These are phyloP conservation scores for Sakesphorus luctuosus DNA, from an alignment of 2,113 vertebrate genomes.

Conservation along the genomic window DNA sequence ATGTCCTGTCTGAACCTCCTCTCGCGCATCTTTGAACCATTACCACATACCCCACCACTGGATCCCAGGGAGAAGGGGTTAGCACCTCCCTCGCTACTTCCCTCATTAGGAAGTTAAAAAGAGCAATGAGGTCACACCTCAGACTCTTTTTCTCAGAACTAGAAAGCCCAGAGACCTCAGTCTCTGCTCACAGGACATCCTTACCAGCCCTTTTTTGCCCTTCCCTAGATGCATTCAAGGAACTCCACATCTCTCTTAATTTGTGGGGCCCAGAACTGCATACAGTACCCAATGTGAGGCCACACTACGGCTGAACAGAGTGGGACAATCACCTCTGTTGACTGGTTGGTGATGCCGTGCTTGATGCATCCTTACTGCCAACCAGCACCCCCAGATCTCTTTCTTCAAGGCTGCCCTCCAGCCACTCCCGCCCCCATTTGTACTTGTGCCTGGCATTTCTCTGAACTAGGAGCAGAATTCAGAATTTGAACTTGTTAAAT, in stretches of 20 bases:
- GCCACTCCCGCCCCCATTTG: background rate
- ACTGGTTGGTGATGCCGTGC: background rate
- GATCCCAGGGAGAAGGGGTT: background rate
- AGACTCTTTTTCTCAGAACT: background rate
- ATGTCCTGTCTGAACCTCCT: background rate
- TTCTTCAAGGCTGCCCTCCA: background rate
- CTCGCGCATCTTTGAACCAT: background rate
- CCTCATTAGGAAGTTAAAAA: background rate
- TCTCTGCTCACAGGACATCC: background rate
- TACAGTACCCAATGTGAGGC: background rate
- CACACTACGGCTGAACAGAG: background rate
- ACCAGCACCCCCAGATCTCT: background rate
- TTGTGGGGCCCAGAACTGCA: background rate
- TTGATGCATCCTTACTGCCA: background rate
- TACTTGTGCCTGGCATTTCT: background rate
- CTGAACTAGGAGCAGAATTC: background rate
- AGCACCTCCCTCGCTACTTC: background rate
- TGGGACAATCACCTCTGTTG: no score
- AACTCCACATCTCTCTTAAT: background rate
- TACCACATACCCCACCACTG: background rate
- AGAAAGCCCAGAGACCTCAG: background rate
- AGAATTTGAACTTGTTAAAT: background rate
- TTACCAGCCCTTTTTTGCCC: background rate
- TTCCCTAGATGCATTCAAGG: background rate
- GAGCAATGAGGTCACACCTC: background rate